Conservation (phyloP, 2,113 vertebrate genomes). For the Pontoporia blainvillei region DNA sequence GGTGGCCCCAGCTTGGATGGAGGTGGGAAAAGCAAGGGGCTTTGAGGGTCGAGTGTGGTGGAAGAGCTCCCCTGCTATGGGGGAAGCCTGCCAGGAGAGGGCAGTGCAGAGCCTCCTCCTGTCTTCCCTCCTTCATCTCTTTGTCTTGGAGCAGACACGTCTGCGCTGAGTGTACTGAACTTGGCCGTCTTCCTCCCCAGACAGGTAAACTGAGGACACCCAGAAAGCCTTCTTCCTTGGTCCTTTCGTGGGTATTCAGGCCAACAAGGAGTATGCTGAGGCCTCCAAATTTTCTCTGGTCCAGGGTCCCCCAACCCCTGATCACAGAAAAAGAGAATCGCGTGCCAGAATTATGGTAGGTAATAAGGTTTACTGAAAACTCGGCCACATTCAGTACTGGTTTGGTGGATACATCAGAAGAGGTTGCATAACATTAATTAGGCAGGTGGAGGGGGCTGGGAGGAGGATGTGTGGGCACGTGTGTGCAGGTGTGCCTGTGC, state of each 20-base stretch:
- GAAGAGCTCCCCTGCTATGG: background rate
- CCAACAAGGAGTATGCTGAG: background rate
- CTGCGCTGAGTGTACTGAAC: background rate
- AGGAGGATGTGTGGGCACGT: constrained; percentile 26
- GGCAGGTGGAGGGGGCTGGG: constrained; percentile 54
- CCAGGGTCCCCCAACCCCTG: background rate
- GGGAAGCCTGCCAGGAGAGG: background rate
- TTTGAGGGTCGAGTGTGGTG: background rate
- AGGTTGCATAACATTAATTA: constrained; percentile 68
- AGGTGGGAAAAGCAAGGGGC: background rate
- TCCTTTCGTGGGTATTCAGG: background rate
- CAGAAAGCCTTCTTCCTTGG: background rate
- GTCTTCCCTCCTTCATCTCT: background rate
- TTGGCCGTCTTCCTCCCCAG: background rate
- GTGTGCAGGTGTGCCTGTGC: background rate
- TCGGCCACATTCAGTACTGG: constrained; percentile 69
- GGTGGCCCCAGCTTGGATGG: background rate
- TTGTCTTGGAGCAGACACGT: background rate
- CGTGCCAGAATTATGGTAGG: background rate
- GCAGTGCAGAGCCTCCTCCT: background rate
- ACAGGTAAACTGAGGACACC: background rate
- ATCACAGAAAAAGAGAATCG: constrained; percentile 19
- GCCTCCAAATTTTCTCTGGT: background rate
- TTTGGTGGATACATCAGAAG: constrained; percentile 71
- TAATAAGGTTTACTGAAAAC: constrained; percentile 75